Evolutionary conservation across 2,797 vertebrate genomes (phyloP), one percentile per base, ranked within the genome.

Genomic region (Trematomus bernacchii): DNA sequence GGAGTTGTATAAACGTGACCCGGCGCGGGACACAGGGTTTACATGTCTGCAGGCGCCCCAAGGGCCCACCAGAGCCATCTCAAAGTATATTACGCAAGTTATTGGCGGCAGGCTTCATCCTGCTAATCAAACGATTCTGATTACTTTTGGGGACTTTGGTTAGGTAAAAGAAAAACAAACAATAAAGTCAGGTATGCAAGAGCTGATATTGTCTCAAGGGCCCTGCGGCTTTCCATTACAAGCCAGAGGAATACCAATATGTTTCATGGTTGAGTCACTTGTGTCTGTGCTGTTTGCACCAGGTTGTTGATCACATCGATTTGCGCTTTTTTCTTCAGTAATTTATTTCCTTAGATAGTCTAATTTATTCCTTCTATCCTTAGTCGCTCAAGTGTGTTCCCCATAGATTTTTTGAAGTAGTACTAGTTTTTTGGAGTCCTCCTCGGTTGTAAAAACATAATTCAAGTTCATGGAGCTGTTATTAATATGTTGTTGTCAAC

Each of bases 71-170:
- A 62, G 65, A 79, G 61, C 76, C 44, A 50, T 82, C 65, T 70
- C 27, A 77, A 82, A 76, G 68, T 52, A 61, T 76, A 54, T 85
- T 66, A 79, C 75, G 21, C 1, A 58, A 60, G 72, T 81, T 86
- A 69, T 68, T 62, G 68, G 69, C 85, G 69, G 71, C 81, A 79
- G 84, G 79, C 80, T 75, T 68, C 75, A 73, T 73, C 71, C 54
- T 85, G 84, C 63, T 82, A 85, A 90, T 94, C 84, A 87, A 87
- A 90, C 23, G 33, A 91, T 92, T 37, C 10, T 3, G 82, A 84
- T 91, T 86, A 87, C 88, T 73, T 73, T 82, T 37, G 23, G 69
- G 57, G 76, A 73, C 62, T 23, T 37, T 66, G 60, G 68, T 63
- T 63, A 46, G 42, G 66, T 60, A 44, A 80, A 59, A 7, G 76